Conservation (phyloP, 2,797 vertebrate genomes). For the Champsocephalus gunnari region DNA sequence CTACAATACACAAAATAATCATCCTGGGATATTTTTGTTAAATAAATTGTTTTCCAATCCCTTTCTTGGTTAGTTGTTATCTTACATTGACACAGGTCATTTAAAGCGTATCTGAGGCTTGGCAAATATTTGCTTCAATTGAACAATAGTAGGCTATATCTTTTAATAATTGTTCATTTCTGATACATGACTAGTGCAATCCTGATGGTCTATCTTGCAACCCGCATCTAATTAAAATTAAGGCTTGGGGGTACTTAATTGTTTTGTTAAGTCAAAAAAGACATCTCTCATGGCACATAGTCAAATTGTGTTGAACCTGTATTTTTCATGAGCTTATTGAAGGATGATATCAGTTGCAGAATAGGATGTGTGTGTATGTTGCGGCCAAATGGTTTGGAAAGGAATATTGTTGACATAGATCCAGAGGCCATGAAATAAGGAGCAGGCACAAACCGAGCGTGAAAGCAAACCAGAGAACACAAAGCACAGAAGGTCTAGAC, state of each 20-base stretch:
- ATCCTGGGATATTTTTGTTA: background rate
- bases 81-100: slow-evolving; percentile 5
- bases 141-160: background rate
- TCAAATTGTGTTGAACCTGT: background rate
- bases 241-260: background rate
- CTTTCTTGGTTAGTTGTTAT: slow-evolving; percentile 3
- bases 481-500: slow-evolving; percentile 35
- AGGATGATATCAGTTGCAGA: slow-evolving; percentile 6
- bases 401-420: slow-evolving; percentile 42
- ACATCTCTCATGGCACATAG: background rate
- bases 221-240: background rate
- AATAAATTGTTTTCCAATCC: slow-evolving; percentile 8
- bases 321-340: background rate
- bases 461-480: slow-evolving; percentile 30
- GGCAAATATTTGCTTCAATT: background rate
- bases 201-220: background rate
- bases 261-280: slow-evolving; percentile 6
- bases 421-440: slow-evolving; percentile 46
- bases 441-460: slow-evolving; percentile 21
- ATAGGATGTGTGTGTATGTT: slow-evolving; percentile 15
- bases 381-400: slow-evolving; percentile 34
- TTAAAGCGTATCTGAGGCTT: slow-evolving; percentile 5
- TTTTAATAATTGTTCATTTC: background rate
- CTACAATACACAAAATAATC: background rate
- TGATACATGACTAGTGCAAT: background rate